Percentiles rank a stretch among this genome's conserved stretches.
phyloP scores from a whole-genome alignment of 2,113 vertebrate genomes.

The Nesoenas mayeri region DNA sequence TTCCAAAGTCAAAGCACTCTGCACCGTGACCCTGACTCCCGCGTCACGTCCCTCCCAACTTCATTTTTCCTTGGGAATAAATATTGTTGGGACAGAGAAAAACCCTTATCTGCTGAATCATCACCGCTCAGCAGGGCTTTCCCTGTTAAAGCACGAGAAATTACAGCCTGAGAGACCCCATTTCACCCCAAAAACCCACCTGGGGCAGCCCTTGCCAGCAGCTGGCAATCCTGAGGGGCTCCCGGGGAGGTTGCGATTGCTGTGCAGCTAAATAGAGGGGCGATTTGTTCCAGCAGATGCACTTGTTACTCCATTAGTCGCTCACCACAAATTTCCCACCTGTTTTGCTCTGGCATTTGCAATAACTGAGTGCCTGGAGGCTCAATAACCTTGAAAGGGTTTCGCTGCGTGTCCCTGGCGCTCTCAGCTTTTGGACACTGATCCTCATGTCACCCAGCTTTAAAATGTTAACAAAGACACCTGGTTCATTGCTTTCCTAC shows the following conservation, averaged over 20 bases:
- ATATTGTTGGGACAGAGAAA: neutral
- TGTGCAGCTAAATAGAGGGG: neutral
- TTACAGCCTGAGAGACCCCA: neutral
- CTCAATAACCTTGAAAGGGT: neutral
- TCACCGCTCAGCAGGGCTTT: neutral
- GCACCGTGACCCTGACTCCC: neutral
- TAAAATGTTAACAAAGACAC: neutral
- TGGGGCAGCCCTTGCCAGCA: neutral
- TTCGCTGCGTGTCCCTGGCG: fast-evolving
- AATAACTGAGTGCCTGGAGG: fast-evolving
- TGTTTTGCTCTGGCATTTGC: neutral
- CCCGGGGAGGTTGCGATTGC: neutral
- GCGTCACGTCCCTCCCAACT: fast-evolving
- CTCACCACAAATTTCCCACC: constrained; percentile 52
- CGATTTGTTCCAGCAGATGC: constrained; percentile 12
- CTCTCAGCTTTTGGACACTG: fast-evolving
- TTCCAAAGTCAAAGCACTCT: fast-evolving
- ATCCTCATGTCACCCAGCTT: neutral
- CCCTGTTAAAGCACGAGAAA: neutral
- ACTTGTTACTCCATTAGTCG: neutral
- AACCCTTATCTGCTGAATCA: neutral
- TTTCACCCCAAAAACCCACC: neutral
- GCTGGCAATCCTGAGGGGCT: neutral
- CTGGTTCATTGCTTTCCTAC: neutral
- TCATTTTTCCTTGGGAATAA: neutral